Percentiles rank a stretch among this genome's conserved stretches.
Evolutionary conservation across 53 echinoderm and acorn worm genomes (phyloP).

Genomic region (Patiria pectinifera): DNA sequence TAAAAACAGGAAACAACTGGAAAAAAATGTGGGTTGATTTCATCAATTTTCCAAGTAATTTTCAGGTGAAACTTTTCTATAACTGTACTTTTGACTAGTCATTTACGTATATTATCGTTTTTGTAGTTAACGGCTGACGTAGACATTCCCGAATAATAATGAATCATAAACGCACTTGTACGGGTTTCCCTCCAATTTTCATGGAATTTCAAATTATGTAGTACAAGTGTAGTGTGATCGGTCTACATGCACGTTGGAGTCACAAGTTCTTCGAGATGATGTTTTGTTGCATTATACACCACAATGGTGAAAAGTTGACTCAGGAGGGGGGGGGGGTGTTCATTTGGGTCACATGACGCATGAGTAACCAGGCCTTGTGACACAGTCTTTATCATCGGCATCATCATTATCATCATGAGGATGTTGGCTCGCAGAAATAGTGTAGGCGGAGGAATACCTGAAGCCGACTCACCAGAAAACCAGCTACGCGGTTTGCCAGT

Average conservation of each 20-base stretch:
- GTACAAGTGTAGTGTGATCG: not conserved
- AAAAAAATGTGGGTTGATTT: too few relatives aligned
- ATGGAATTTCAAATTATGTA: not conserved
- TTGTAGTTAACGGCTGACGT: too few relatives aligned
- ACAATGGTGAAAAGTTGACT: not conserved
- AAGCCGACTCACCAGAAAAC: constrained; percentile 32
- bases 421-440: not conserved
- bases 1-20: too few relatives aligned
- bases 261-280: not conserved
- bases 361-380: constrained; percentile 28
- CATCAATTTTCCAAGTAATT: too few relatives aligned
- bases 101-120: too few relatives aligned
- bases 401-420: not conserved
- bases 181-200: not conserved
- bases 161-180: too few relatives aligned
- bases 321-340: not conserved
- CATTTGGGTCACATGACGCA: constrained; percentile 4
- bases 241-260: not conserved
- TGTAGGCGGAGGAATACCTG: constrained; percentile 52
- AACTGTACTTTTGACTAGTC: too few relatives aligned
- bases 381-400: constrained; percentile 22
- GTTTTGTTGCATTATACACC: not conserved
- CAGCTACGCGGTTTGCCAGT: constrained; percentile 21
- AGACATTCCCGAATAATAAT: too few relatives aligned
- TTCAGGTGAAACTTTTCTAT: too few relatives aligned